These are phyloP conservation scores for Cathartes aura DNA, from an alignment of 2,113 vertebrate species.

Conservation along the genomic window DNA sequence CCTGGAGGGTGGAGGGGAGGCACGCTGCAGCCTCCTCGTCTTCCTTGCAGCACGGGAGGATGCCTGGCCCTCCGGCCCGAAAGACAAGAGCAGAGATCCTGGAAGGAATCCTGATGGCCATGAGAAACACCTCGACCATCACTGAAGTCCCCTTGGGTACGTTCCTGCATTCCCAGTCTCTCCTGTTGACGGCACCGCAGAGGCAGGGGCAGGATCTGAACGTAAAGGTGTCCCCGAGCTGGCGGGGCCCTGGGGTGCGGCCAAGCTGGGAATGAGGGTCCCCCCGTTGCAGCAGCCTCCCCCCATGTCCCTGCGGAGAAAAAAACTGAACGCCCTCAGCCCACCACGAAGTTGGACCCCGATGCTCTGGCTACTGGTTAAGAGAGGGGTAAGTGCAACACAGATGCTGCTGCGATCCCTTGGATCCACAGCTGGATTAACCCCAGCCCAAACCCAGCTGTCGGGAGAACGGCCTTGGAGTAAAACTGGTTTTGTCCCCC, in stretches of 20 bases:
- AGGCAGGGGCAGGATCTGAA: background rate
- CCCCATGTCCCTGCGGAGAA: background rate
- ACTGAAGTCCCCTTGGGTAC: conserved; percentile 78
- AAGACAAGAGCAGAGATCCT: conserved; percentile 70
- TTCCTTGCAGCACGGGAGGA: conserved; percentile 24
- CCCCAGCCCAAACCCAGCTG: background rate
- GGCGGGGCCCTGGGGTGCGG: rapidly evolving
- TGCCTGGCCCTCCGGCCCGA: conserved; percentile 3
- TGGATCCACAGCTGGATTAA: background rate
- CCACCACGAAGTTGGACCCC: background rate
- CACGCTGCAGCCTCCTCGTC: background rate
- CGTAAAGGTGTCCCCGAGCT: background rate
- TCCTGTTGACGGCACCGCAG: background rate
- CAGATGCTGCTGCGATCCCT: background rate
- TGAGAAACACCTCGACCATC: conserved; percentile 71
- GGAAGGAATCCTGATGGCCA: conserved; percentile 74
- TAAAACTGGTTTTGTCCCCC: background rate
- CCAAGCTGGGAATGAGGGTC: background rate
- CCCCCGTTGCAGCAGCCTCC: background rate
- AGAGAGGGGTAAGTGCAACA: background rate
- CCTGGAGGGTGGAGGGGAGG: background rate
- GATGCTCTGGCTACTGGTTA: too few species aligned
- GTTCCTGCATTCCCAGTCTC: background rate
- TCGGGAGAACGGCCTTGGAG: background rate
- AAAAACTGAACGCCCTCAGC: too few species aligned